Evolutionary conservation across 1,140 invertebrate species (phyloP).

Genomic region (Pomacea maculata): DNA sequence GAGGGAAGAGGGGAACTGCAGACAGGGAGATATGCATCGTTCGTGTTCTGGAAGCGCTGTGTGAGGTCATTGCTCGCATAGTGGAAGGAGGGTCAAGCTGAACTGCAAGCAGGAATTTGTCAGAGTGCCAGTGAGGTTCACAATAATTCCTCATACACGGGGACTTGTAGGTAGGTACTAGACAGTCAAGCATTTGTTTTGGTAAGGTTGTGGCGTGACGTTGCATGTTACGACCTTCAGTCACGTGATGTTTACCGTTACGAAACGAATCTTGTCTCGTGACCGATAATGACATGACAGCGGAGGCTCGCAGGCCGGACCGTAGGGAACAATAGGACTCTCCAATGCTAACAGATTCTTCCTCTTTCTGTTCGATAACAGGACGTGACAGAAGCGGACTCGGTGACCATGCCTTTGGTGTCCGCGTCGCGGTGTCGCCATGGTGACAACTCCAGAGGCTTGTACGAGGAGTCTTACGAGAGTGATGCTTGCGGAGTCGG

Average conservation of each 20-base stretch:
- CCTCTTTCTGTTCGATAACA: background rate
- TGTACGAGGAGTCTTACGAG: conserved; percentile 94
- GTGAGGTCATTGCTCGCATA: background rate
- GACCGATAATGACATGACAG: background rate
- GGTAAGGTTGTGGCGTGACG: too few species aligned
- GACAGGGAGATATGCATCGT: background rate
- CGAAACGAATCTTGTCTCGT: background rate
- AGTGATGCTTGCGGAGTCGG: conserved; percentile 98
- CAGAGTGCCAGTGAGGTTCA: too few species aligned
- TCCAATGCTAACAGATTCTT: background rate
- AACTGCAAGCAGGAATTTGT: too few species aligned
- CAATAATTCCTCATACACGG: too few species aligned
- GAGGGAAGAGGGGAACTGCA: too few species aligned
- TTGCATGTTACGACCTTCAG: background rate
- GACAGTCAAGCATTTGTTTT: too few species aligned
- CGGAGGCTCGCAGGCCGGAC: background rate
- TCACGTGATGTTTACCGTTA: background rate
- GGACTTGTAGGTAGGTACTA: too few species aligned
- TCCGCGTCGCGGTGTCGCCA: conserved; percentile 16
- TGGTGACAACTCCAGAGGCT: conserved; percentile 74
- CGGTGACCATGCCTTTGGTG: conserved; percentile 35
- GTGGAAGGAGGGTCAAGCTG: too few species aligned
- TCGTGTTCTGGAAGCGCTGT: too few species aligned
- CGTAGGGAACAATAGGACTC: background rate
- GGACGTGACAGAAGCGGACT: background rate